Percentiles rank a stretch among this genome's conserved stretches.
phyloP scores from a whole-genome alignment of 2,888 invertebrate genomes.

The Dysmachus trigonus region DNA sequence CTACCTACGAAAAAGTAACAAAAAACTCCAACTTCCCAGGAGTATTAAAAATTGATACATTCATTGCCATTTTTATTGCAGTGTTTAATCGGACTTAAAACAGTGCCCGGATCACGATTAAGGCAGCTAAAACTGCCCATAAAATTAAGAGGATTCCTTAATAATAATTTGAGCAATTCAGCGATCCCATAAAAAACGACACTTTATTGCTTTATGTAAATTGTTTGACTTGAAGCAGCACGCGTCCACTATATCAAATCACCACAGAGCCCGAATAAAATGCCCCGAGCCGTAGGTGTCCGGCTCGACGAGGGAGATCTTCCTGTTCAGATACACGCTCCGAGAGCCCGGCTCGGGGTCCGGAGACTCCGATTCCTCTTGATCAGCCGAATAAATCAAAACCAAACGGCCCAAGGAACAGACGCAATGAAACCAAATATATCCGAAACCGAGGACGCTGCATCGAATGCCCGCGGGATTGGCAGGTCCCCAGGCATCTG shows the following conservation, averaged over 20 bases:
- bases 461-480: not conserved
- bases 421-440: conserved; percentile 37
- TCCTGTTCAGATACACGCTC: conserved; percentile 4
- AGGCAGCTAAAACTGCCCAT: not conserved
- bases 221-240: conserved; percentile 36
- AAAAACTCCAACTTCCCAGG: not conserved
- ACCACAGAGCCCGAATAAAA: conserved; percentile 31
- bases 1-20: not conserved
- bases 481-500: not conserved
- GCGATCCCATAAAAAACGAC: conserved; percentile 6
- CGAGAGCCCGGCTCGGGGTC: not conserved
- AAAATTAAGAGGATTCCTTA: conserved; percentile 7
- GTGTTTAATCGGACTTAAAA: not conserved
- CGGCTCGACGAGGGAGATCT: conserved; percentile 22
- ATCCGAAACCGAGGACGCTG: not conserved
- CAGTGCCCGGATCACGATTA: not conserved
- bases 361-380: conserved; percentile 18
- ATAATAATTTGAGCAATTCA: conserved; percentile 3
- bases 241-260: conserved; percentile 42
- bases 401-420: not conserved
- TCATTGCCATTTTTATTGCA: not conserved
- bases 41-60: not conserved
- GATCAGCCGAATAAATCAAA: conserved; percentile 34
- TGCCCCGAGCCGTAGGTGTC: conserved; percentile 31
- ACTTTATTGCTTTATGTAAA: conserved; percentile 34